Evolutionary conservation across 1,140 invertebrate genomes (phyloP), one percentile per base, ranked within the genome.

Genomic region (Telenomus remus): DNA sequence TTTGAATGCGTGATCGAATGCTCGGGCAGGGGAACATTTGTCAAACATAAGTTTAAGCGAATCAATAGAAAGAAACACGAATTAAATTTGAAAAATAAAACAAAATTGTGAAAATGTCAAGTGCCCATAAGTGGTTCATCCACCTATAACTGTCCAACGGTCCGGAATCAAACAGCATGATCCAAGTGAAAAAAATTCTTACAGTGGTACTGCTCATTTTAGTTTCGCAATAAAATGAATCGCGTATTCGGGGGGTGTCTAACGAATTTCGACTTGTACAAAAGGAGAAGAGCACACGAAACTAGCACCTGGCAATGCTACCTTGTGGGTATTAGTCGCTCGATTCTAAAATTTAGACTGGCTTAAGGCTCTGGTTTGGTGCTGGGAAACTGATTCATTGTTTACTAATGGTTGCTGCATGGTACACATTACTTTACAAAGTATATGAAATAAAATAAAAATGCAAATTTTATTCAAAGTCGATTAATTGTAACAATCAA

Each of bases 351-450:
- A 44, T 44, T 44, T 74, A 74, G 80, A 82, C 71, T 84, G 80
- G 86, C 83, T 86, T 87, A 81, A 82, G 82, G 83, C 80, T 87
- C 80, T 83, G 85, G 86, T 82, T 87, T 86, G 86, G 85, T 87
- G 85, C 85, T 87, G 86, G 84, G 82, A 84, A 81, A 61, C 46
- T 82, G 82, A 76, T 83, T 64, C 78, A 80, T 77, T 78, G 65
- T 78, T 82, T 82, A 87, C 84, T 86, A 87, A 87, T 82, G 83
- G 81, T 85, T 85, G 85, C 80, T 88, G 86, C 86, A 88, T 87
- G 85, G 75, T 86, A 81, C 80, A 84, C 81, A 86, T 60, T 73
- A 79, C 73, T 71, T 81, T 77, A 79, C 72, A 68, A 82, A 57
- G 0, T 39, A 57, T 13, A 37, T 54, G 37, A n/a, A 56, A 46